Percentiles rank a stretch among this genome's conserved stretches.
These are phyloP conservation scores for Diplodus puntazzo DNA, from an alignment of 2,797 vertebrate species.

Conservation along the genomic window DNA sequence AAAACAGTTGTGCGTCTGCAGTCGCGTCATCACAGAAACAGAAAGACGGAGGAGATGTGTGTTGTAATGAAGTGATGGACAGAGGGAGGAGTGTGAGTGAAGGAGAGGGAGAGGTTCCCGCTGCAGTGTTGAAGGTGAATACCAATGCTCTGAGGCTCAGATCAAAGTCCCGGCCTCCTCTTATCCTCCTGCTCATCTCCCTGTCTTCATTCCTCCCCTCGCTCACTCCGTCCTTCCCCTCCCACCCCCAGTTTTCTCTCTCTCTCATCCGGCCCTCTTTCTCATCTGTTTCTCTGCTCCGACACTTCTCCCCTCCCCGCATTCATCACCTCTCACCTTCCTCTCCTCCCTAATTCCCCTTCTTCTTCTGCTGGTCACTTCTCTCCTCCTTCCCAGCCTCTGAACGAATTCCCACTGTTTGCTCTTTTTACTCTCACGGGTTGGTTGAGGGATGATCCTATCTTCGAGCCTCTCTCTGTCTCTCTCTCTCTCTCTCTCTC, in stretches of 20 bases:
- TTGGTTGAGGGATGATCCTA: constrained; percentile 55
- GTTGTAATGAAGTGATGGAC: constrained; percentile 5
- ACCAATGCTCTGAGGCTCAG: constrained; percentile 70
- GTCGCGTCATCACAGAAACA: neutral
- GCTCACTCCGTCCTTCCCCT: constrained; percentile 37
- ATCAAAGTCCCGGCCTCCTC: constrained; percentile 74
- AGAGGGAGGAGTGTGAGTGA: neutral
- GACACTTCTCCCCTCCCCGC: constrained; percentile 26
- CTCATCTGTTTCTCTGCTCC: constrained; percentile 42
- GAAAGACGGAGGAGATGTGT: neutral
- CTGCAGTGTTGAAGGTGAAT: constrained; percentile 69
- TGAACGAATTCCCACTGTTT: constrained; percentile 25
- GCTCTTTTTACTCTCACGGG: constrained; percentile 37
- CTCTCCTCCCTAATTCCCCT: constrained; percentile 17
- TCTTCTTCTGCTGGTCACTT: constrained; percentile 39
- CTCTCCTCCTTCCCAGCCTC: constrained; percentile 20
- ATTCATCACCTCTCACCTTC: constrained; percentile 31
- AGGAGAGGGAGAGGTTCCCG: constrained; percentile 26
- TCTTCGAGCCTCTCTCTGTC: constrained; percentile 27
- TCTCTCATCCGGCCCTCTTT: constrained; percentile 34
- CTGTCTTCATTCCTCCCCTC: constrained; percentile 33
- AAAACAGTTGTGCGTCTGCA: constrained; percentile 6
- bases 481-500: constrained; percentile 24
- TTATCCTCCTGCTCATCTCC: constrained; percentile 53
- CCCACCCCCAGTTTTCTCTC: constrained; percentile 34